Evolutionary conservation across 1,140 invertebrate genomes (phyloP).

Genomic region (Homarus americanus): DNA sequence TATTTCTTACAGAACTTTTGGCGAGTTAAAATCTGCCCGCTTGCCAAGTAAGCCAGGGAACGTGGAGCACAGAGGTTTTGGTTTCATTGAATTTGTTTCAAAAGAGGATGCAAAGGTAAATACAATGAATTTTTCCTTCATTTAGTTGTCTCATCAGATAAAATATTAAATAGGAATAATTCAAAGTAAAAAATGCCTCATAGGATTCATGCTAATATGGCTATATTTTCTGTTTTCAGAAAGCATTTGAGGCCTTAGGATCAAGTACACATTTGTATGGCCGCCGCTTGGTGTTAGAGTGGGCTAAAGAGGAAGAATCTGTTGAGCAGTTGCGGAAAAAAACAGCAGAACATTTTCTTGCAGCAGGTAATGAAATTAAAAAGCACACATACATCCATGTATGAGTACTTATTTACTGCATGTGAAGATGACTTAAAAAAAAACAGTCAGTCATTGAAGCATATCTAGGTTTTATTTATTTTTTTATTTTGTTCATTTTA

Average conservation of each 20-base stretch:
- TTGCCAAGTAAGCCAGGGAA: slow-evolving; percentile 91
- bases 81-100: slow-evolving; percentile 95
- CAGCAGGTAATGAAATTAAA: slow-evolving; percentile 69
- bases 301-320: slow-evolving; percentile 91
- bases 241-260: slow-evolving; percentile 93
- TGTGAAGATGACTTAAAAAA: too few species aligned
- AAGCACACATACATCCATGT: too few species aligned
- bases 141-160: too few species aligned
- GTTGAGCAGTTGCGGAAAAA: slow-evolving; percentile 90
- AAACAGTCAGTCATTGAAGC: too few species aligned
- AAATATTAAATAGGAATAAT: neutral
- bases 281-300: slow-evolving; percentile 95
- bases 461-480: too few species aligned
- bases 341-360: slow-evolving; percentile 86
- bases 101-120: slow-evolving; percentile 94
- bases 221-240: too few species aligned
- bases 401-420: too few species aligned
- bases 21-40: slow-evolving; percentile 93
- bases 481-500: too few species aligned
- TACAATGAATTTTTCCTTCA: neutral
- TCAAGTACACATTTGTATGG: slow-evolving; percentile 99
- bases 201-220: too few species aligned
- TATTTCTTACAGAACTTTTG: slow-evolving; percentile 91
- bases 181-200: too few species aligned
- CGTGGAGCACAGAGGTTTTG: slow-evolving; percentile 95